These are phyloP conservation scores for Denticeps clupeoides DNA, from an alignment of 2,797 vertebrate genomes.

Conservation along the genomic window DNA sequence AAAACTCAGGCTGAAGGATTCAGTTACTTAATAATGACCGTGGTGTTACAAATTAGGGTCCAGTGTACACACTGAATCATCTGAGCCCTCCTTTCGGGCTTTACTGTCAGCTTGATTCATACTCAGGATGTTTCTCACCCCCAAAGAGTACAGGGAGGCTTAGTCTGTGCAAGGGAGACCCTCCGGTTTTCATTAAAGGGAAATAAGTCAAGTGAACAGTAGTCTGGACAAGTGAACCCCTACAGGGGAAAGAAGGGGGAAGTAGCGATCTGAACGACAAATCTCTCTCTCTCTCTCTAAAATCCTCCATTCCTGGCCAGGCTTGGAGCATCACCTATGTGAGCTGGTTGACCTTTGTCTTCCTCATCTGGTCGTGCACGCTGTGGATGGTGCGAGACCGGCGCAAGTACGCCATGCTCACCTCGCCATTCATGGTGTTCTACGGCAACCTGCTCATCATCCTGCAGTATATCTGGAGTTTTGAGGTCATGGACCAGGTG, in stretches of 20 bases:
- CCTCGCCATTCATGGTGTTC: slow-evolving; percentile 84
- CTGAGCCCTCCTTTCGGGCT: neutral
- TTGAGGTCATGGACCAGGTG: slow-evolving; percentile 64
- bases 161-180: neutral
- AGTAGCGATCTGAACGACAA: slow-evolving; percentile 47
- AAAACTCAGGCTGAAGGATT: too few relatives aligned
- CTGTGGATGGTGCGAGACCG: slow-evolving; percentile 89
- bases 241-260: slow-evolving; percentile 26
- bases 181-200: neutral
- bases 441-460: slow-evolving; percentile 79
- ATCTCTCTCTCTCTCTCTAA: slow-evolving; percentile 45
- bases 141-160: neutral
- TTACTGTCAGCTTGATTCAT: neutral
- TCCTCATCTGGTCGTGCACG: slow-evolving; percentile 87
- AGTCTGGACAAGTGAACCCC: neutral
- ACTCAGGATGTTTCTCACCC: neutral
- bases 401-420: slow-evolving; percentile 82
- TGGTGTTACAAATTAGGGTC: too few relatives aligned
- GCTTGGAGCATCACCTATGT: slow-evolving; percentile 93
- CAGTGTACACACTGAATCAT: neutral
- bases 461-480: slow-evolving; percentile 88
- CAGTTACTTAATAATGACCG: too few relatives aligned
- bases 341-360: slow-evolving; percentile 86
- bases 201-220: slow-evolving; percentile 3
- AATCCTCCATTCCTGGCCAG: slow-evolving; percentile 36